These are phyloP conservation scores for Lithophane leautieri DNA, from an alignment of 2,888 invertebrate species.

Conservation along the genomic window DNA sequence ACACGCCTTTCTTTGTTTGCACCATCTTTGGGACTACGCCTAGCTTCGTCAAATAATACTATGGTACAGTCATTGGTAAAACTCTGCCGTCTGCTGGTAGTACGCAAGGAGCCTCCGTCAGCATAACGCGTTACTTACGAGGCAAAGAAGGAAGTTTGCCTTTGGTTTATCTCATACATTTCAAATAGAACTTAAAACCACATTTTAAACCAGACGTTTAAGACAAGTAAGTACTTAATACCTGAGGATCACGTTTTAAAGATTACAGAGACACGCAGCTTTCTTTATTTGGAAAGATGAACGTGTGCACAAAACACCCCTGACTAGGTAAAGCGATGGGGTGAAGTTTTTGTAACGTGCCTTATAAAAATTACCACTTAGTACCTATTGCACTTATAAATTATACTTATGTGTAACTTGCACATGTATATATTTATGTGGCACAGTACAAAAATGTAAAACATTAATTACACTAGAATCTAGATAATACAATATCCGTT, in stretches of 20 bases:
- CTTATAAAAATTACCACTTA: background rate
- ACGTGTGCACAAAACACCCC: background rate
- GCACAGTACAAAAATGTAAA: background rate
- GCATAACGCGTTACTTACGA: background rate
- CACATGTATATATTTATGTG: background rate
- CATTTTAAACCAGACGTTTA: background rate
- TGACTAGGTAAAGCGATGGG: background rate
- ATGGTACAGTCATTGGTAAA: background rate
- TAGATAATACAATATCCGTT: conserved; percentile 7
- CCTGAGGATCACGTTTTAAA: background rate
- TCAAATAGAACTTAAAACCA: background rate
- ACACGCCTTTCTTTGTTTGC: background rate
- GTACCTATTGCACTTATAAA: background rate
- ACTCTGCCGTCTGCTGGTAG: background rate
- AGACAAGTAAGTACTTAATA: background rate
- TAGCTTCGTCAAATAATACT: background rate
- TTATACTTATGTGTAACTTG: background rate
- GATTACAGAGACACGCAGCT: background rate
- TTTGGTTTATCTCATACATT: background rate
- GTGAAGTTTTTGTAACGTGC: background rate
- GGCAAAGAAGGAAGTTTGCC: background rate
- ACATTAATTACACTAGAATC: conserved; percentile 14
- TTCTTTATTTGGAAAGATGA: too few species aligned
- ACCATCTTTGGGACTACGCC: background rate
- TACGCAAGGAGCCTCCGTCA: background rate